phyloP scores from a whole-genome alignment of 2,888 invertebrate genomes.

The Hemistola chrysoprasaria region DNA sequence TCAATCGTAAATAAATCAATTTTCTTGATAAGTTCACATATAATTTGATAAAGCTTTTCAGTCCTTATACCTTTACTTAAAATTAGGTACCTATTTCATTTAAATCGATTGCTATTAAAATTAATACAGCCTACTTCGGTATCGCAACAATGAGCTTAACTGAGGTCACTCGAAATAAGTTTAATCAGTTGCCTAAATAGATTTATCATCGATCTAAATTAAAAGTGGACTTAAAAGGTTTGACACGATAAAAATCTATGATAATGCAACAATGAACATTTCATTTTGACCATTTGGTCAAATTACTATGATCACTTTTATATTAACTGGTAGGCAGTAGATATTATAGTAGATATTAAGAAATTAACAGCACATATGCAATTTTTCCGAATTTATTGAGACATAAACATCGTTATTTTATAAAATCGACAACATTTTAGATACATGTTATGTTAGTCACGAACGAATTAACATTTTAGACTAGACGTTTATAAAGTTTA shows the following conservation, averaged over 20 bases:
- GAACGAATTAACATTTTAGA: conserved; percentile 32
- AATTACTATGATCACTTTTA: conserved; percentile 13
- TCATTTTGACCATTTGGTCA: conserved; percentile 8
- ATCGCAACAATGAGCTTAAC: conserved; percentile 16
- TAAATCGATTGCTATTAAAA: not conserved
- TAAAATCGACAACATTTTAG: conserved; percentile 15
- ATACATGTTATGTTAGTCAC: conserved; percentile 13
- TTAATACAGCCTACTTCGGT: not conserved
- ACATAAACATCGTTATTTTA: conserved; percentile 16
- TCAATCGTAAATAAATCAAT: no score
- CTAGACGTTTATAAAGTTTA: conserved; percentile 43
- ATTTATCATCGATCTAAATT: conserved; percentile 51
- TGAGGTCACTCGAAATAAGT: conserved; percentile 33
- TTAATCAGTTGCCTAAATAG: conserved; percentile 40
- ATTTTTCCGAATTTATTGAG: conserved; percentile 22
- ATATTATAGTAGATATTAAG: no score
- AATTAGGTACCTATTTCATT: conserved; percentile 7
- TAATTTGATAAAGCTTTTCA: no score
- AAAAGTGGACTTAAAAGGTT: conserved; percentile 46
- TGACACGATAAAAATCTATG: conserved; percentile 48
- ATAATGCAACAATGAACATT: conserved; percentile 34
- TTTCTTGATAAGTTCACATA: no score
- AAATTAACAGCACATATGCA: conserved; percentile 11
- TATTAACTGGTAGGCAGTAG: not conserved
- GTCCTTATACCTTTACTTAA: no score